Conservation (phyloP, 2,797 vertebrate species). For the Platalea minor region DNA sequence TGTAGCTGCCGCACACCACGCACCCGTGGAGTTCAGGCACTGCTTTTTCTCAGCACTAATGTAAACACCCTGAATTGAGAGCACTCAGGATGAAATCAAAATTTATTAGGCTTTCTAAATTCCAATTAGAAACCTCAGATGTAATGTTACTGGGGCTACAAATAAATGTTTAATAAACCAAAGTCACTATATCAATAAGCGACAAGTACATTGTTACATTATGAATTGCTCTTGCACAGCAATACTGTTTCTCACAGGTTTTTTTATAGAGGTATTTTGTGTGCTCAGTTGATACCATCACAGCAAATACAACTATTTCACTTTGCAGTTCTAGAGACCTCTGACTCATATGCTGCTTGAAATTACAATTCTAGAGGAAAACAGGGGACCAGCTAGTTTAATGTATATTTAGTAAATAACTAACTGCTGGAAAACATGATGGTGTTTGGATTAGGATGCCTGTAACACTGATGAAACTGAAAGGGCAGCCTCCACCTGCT, state of each 20-base stretch:
- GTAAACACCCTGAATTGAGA: not conserved
- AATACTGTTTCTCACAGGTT: not conserved
- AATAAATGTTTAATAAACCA: constrained; percentile 27
- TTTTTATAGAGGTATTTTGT: not conserved
- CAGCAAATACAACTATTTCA: not conserved
- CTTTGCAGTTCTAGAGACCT: not conserved
- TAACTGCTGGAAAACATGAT: not conserved
- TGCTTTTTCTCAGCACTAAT: not conserved
- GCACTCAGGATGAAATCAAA: constrained; percentile 9
- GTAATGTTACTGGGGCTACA: not conserved
- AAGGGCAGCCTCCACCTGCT: not conserved
- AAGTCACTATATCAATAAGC: constrained; percentile 6
- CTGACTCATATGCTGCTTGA: not conserved
- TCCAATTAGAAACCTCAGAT: constrained; percentile 26
- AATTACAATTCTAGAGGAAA: not conserved
- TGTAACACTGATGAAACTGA: not conserved
- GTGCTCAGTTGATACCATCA: not conserved
- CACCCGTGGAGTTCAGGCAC: not conserved
- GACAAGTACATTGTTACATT: constrained; percentile 5
- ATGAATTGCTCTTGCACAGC: not conserved
- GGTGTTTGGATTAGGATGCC: not conserved
- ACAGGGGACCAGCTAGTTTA: not conserved
- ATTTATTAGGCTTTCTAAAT: constrained; percentile 44
- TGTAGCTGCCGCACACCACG: fast-evolving
- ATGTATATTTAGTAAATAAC: not conserved